Conservation (phyloP, 2,888 invertebrate species). For the Morpho achilles region DNA sequence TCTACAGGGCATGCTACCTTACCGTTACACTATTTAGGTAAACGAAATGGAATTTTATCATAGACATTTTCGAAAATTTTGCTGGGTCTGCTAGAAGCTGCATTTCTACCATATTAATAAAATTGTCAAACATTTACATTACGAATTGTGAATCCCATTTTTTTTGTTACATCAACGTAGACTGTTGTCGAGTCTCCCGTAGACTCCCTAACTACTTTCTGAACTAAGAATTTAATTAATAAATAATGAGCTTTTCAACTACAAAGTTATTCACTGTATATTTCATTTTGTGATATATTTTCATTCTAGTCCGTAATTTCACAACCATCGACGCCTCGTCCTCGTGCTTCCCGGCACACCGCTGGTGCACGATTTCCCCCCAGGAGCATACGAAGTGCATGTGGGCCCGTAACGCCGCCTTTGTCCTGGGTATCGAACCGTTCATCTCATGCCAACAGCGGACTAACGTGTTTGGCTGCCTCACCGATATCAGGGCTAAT, state of each 20-base stretch:
- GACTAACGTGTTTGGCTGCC: constrained; percentile 69
- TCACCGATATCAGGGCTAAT: constrained; percentile 68
- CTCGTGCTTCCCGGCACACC: constrained; percentile 56
- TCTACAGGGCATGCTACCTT: too few species aligned
- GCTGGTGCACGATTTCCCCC: constrained; percentile 80
- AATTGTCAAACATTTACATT: too few species aligned
- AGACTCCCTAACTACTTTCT: too few species aligned
- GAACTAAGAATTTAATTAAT: too few species aligned
- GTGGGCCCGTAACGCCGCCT: constrained; percentile 78
- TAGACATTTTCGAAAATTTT: too few species aligned
- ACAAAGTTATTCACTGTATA: too few species aligned
- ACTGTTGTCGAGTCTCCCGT: too few species aligned
- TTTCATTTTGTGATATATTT: not conserved
- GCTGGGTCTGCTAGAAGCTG: not conserved
- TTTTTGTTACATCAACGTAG: too few species aligned
- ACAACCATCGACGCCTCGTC: constrained; percentile 39
- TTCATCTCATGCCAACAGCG: constrained; percentile 72
- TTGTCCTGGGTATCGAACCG: constrained; percentile 80
- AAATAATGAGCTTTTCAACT: too few species aligned
- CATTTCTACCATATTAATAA: not conserved
- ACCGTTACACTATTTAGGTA: too few species aligned
- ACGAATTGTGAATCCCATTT: too few species aligned
- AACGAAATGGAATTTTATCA: too few species aligned
- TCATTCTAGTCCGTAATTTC: constrained; percentile 50
- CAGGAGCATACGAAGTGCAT: constrained; percentile 79